These are phyloP conservation scores for Cervus canadensis DNA, from an alignment of 2,113 vertebrate species.

Conservation along the genomic window DNA sequence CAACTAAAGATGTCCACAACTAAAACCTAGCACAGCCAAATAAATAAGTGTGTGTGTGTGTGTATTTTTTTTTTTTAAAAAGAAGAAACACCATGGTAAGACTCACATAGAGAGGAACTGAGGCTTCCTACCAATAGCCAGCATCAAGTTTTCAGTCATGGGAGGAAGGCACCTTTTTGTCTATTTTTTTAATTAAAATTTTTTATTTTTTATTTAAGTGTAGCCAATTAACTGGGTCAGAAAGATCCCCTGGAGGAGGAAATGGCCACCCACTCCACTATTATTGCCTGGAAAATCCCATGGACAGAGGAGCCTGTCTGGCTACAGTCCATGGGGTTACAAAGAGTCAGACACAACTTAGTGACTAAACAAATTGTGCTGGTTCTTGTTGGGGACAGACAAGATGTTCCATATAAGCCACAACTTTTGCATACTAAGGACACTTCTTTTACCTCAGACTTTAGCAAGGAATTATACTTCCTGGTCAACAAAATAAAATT, in stretches of 20 bases:
- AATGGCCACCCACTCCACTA: background rate
- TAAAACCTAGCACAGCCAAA: background rate
- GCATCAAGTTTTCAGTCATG: background rate
- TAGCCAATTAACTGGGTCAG: background rate
- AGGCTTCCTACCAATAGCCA: background rate
- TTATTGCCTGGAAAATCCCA: background rate
- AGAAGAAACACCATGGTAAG: background rate
- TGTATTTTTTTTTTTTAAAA: background rate
- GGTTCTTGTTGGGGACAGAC: background rate
- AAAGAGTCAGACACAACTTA: background rate
- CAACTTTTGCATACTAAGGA: background rate
- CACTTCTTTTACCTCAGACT: background rate
- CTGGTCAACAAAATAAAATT: background rate
- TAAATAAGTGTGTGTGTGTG: background rate
- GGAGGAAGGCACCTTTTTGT: background rate
- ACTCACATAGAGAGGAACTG: background rate
- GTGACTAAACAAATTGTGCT: background rate
- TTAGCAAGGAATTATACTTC: background rate
- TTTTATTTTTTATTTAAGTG: background rate
- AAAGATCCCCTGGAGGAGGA: background rate
- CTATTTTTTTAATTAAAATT: background rate
- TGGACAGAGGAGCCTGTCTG: background rate
- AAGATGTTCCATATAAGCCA: background rate
- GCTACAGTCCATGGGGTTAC: background rate
- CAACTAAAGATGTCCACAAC: background rate